Conservation (phyloP, 2,113 vertebrate genomes). For the Rhinolophus sinicus region DNA sequence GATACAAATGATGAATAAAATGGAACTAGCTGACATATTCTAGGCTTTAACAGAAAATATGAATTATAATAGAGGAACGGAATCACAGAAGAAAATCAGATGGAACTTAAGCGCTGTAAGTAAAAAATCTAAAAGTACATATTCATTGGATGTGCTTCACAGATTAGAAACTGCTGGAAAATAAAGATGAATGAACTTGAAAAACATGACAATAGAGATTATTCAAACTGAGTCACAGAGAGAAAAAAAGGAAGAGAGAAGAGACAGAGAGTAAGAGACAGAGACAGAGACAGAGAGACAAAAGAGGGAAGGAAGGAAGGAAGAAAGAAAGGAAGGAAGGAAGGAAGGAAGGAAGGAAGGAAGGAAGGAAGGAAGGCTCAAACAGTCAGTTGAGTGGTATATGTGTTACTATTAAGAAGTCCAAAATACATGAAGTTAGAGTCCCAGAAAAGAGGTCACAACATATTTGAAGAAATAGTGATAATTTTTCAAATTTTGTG, state of each 20-base stretch:
- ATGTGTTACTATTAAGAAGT: not conserved
- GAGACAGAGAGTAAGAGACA: not conserved
- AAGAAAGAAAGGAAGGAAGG: no score
- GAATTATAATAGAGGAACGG: not conserved
- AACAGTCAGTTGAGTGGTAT: not conserved
- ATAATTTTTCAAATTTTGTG: not conserved
- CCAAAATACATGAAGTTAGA: not conserved
- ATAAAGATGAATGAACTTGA: not conserved
- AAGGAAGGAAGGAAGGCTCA: not conserved
- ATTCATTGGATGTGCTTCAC: not conserved
- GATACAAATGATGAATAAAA: not conserved
- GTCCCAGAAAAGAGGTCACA: not conserved
- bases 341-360: no score
- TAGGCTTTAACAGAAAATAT: not conserved
- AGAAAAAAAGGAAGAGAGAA: not conserved
- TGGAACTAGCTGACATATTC: not conserved
- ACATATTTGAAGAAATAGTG: not conserved
- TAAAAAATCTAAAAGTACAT: not conserved
- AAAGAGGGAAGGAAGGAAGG: no score
- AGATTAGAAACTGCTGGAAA: not conserved
- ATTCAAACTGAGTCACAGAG: not conserved
- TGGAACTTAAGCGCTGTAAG: not conserved
- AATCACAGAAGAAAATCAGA: not conserved
- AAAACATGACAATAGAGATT: not conserved
- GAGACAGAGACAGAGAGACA: no score